phyloP scores from a whole-genome alignment of 2,113 vertebrate species.

The Notechis scutatus region DNA sequence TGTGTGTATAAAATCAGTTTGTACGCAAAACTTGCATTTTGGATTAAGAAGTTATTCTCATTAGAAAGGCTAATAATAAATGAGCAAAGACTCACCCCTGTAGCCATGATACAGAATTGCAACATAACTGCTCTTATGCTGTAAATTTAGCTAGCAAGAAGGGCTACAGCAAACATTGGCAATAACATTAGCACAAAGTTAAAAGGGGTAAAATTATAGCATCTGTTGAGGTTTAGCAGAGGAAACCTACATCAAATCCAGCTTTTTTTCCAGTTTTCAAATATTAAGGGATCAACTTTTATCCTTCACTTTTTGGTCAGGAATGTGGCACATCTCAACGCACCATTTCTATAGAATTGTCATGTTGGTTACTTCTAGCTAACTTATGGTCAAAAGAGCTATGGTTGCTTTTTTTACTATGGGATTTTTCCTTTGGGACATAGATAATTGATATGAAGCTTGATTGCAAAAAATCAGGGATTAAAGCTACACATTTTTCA shows the following conservation, averaged over 20 bases:
- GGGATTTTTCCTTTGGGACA: background rate
- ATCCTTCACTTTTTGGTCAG: background rate
- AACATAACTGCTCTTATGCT: background rate
- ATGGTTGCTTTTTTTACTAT: background rate
- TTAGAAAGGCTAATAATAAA: background rate
- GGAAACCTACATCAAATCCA: conserved; percentile 1
- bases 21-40: background rate
- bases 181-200: background rate
- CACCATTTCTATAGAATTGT: background rate
- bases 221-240: conserved; percentile 22
- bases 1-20: background rate
- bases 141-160: background rate
- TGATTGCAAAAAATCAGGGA: too few species aligned
- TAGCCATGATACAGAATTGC: background rate
- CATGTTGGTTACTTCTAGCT: too few species aligned
- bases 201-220: conserved; percentile 11
- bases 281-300: background rate
- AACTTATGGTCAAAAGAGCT: background rate
- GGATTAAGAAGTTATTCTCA: background rate
- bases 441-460: background rate
- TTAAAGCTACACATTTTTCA: background rate
- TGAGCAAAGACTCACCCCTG: background rate
- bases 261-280: background rate
- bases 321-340: background rate
- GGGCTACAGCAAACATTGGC: background rate